These are phyloP conservation scores for Alethe diademata DNA, from an alignment of 2,113 vertebrate species.

Conservation along the genomic window DNA sequence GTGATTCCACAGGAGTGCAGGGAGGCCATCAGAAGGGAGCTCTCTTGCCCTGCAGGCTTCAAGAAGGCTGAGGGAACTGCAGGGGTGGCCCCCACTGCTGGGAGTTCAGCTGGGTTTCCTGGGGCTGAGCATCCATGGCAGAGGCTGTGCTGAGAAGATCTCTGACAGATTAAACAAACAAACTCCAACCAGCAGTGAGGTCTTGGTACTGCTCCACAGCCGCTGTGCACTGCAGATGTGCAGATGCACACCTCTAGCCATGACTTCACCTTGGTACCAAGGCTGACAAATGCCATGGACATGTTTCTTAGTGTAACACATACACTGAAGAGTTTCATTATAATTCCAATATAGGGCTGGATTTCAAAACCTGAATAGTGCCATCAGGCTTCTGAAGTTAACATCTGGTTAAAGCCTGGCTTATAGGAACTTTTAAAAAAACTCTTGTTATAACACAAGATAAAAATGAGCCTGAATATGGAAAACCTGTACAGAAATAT, in stretches of 20 bases:
- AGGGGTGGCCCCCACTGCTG: not conserved
- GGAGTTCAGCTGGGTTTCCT: not conserved
- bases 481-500: not conserved
- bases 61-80: not conserved
- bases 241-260: not conserved
- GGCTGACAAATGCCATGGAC: not conserved
- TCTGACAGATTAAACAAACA: not conserved
- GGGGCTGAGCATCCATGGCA: rapidly evolving
- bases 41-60: not conserved
- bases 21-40: not conserved
- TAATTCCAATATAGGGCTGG: not conserved
- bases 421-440: not conserved
- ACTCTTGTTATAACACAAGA: not conserved
- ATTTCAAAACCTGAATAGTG: not conserved
- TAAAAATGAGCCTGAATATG: not conserved
- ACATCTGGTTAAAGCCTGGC: not conserved
- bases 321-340: not conserved
- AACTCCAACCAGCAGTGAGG: not conserved
- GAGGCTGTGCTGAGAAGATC: not conserved
- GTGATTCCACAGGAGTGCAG: not conserved
- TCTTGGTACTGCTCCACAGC: not conserved
- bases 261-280: not conserved
- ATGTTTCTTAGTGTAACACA: not conserved
- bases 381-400: not conserved
- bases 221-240: not conserved